phyloP scores from a whole-genome alignment of 2,888 invertebrate genomes.

The Idaea dimidiata region DNA sequence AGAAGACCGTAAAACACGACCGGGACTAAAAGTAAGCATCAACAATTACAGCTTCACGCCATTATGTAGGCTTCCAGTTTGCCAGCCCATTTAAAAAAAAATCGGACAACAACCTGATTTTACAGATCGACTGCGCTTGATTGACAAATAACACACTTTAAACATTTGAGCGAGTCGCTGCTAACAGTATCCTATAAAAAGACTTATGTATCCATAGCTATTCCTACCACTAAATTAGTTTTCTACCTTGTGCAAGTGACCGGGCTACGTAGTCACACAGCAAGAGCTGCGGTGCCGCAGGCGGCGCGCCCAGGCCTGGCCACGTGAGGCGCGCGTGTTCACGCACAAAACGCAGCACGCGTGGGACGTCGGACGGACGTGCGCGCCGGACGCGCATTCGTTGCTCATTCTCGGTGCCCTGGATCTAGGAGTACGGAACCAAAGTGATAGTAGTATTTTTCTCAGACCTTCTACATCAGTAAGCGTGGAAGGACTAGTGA shows the following conservation, averaged over 20 bases:
- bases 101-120: too few species aligned
- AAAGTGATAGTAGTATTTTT: not conserved
- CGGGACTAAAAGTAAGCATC: too few species aligned
- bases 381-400: conserved; percentile 63
- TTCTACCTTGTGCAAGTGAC: conserved; percentile 62
- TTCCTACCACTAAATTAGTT: not conserved
- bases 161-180: too few species aligned
- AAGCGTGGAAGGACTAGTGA: too few species aligned
- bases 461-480: too few species aligned
- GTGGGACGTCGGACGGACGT: conserved; percentile 59
- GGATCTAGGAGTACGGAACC: conserved; percentile 34
- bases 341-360: conserved; percentile 62
- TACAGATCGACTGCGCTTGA: too few species aligned
- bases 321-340: conserved; percentile 55
- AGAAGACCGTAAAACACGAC: not conserved
- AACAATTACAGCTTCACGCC: not conserved
- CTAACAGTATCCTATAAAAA: not conserved
- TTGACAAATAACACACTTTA: too few species aligned
- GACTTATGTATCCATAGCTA: not conserved
- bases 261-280: conserved; percentile 63
- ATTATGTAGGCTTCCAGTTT: too few species aligned
- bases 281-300: conserved; percentile 44
- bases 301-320: conserved; percentile 49
- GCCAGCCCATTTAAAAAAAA: too few species aligned
- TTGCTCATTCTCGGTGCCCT: conserved; percentile 56